A percentile compares a stretch with the other conserved stretches of the same genome.
phyloP scores from a whole-genome alignment of 2,113 vertebrate genomes.

The Myanophis thanlyinensis region DNA sequence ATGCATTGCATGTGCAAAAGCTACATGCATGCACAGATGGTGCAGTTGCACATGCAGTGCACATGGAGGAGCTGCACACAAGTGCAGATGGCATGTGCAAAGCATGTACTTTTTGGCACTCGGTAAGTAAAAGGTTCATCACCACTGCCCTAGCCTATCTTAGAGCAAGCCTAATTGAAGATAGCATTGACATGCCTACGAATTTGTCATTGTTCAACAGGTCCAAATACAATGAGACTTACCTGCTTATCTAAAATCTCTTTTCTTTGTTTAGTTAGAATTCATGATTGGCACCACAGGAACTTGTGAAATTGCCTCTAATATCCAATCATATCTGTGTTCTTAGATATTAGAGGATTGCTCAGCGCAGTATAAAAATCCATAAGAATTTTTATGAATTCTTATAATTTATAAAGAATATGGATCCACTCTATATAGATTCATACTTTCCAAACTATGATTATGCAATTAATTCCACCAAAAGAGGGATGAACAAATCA shows the following conservation, averaged over 20 bases:
- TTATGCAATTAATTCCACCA: neutral
- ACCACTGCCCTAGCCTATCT: constrained; percentile 41
- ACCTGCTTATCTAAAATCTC: constrained; percentile 35
- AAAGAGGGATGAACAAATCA: neutral
- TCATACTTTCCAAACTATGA: neutral
- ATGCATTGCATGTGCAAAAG: too few relatives aligned
- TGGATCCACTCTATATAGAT: neutral
- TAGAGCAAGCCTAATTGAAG: constrained; percentile 36
- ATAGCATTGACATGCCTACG: constrained; percentile 38
- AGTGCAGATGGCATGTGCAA: too few relatives aligned
- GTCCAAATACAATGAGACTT: constrained; percentile 22
- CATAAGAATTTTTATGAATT: too few relatives aligned
- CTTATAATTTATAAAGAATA: too few relatives aligned
- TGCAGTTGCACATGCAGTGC: too few relatives aligned
- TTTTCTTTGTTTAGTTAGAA: constrained; percentile 9
- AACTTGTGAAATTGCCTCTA: neutral
- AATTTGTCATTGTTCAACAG: constrained; percentile 20
- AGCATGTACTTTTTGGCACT: too few relatives aligned
- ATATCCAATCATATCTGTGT: neutral
- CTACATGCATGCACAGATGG: too few relatives aligned
- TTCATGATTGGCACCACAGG: neutral
- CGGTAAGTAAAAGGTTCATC: too few relatives aligned
- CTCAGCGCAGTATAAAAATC: neutral
- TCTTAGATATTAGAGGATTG: neutral
- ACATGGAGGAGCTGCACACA: too few relatives aligned